These are phyloP conservation scores for Drosophila malerkotliana DNA, from an alignment of 1,140 invertebrate species.

Conservation along the genomic window DNA sequence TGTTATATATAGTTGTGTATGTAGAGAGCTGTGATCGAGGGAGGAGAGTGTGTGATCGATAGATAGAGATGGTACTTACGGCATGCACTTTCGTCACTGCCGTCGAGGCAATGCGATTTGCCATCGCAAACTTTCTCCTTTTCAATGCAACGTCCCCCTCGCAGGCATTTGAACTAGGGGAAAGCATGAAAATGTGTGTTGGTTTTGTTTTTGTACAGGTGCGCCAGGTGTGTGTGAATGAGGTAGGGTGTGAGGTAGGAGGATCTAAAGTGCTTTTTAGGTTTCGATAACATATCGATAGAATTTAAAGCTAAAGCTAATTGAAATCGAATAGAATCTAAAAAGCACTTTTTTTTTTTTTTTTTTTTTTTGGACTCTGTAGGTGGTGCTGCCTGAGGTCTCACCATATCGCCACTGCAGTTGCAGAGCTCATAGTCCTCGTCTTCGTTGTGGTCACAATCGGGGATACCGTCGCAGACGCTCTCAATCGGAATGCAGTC, in stretches of 20 bases:
- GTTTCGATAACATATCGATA: not conserved
- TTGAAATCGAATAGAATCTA: not conserved
- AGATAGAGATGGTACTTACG: slow-evolving; percentile 80
- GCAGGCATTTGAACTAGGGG: slow-evolving; percentile 82
- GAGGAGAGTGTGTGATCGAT: not conserved
- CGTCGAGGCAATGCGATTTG: slow-evolving; percentile 88
- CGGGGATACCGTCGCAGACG: slow-evolving; percentile 92
- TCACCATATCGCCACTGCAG: slow-evolving; percentile 84
- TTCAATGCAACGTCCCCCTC: slow-evolving; percentile 84
- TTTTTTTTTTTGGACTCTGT: not conserved
- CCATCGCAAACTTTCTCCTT: slow-evolving; percentile 88
- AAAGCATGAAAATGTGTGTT: slow-evolving; percentile 40
- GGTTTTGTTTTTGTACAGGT: slow-evolving; percentile 18
- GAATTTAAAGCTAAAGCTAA: not conserved
- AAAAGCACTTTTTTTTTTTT: slow-evolving; percentile 6
- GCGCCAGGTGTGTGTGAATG: slow-evolving; percentile 10
- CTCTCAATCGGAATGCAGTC: slow-evolving; percentile 84
- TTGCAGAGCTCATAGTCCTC: slow-evolving; percentile 86
- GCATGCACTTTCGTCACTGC: slow-evolving; percentile 89
- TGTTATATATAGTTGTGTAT: not conserved
- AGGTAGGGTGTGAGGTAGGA: slow-evolving; percentile 1
- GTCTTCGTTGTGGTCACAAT: slow-evolving; percentile 93
- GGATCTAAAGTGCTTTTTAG: slow-evolving; percentile 9
- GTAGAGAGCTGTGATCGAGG: not conserved
- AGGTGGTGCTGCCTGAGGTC: slow-evolving; percentile 2